phyloP scores from a whole-genome alignment of 2,888 invertebrate species.

The Eupithecia inturbata region DNA sequence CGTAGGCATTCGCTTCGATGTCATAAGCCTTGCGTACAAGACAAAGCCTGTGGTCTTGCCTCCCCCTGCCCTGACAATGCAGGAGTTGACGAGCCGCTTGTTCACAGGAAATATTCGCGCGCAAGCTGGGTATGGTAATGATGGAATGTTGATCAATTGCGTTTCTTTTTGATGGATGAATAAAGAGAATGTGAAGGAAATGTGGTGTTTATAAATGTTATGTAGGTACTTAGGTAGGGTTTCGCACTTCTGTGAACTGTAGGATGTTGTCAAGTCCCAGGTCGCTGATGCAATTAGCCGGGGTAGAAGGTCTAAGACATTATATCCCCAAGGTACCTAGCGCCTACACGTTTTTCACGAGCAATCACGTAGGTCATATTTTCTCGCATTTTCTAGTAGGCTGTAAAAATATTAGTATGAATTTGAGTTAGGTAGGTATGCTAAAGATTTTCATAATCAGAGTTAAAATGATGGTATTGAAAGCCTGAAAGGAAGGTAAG shows the following conservation, averaged over 20 bases:
- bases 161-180: constrained; percentile 30
- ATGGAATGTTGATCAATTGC: constrained; percentile 39
- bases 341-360: neutral
- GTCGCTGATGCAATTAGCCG: neutral
- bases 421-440: no score
- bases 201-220: neutral
- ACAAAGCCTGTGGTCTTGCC: constrained; percentile 19
- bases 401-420: no score
- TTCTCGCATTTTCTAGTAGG: neutral
- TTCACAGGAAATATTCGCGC: constrained; percentile 53
- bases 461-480: neutral
- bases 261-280: neutral
- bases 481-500: neutral
- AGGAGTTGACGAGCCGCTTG: constrained; percentile 46
- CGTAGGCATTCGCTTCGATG: constrained; percentile 49
- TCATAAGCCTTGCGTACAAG: neutral
- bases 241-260: neutral
- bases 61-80: constrained; percentile 39
- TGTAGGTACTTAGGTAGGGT: neutral
- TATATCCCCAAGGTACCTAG: neutral
- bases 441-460: neutral
- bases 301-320: no score
- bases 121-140: constrained; percentile 46
- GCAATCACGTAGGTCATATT: neutral
- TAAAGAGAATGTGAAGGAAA: neutral